These are phyloP conservation scores for Sphinx pinastri DNA, from an alignment of 2,888 invertebrate species.

Conservation along the genomic window DNA sequence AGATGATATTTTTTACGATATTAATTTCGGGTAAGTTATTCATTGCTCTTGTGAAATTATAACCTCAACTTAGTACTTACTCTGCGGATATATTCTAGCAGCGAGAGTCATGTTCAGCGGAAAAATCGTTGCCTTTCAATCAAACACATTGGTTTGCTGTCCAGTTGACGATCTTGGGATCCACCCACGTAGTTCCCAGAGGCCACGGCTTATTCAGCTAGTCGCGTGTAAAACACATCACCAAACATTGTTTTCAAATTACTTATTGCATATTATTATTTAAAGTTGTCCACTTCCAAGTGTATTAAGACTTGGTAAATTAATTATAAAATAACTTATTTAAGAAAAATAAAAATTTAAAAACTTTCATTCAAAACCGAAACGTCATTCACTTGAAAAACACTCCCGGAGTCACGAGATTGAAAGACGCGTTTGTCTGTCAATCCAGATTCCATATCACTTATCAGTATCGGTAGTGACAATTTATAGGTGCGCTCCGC, in stretches of 20 bases:
- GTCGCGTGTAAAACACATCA: slow-evolving; percentile 27
- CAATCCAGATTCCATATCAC: slow-evolving; percentile 23
- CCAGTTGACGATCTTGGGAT: slow-evolving; percentile 49
- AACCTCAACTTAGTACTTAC: slow-evolving; percentile 73
- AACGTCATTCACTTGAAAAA: slow-evolving; percentile 29
- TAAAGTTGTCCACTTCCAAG: neutral
- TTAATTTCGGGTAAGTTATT: neutral
- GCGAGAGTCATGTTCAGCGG: slow-evolving; percentile 73
- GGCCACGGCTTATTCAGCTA: slow-evolving; percentile 59
- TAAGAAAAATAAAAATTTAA: neutral
- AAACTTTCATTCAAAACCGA: slow-evolving; percentile 27
- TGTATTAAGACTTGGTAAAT: slow-evolving; percentile 21
- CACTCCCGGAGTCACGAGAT: slow-evolving; percentile 13
- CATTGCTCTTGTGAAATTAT: neutral
- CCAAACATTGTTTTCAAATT: slow-evolving; percentile 22
- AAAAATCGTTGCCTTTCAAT: slow-evolving; percentile 57
- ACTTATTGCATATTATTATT: too few relatives aligned
- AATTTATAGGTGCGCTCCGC: slow-evolving; percentile 8
- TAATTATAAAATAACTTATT: neutral
- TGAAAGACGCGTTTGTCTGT: slow-evolving; percentile 14
- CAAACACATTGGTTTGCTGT: slow-evolving; percentile 65
- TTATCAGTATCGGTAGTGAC: slow-evolving; percentile 24
- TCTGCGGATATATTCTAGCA: slow-evolving; percentile 66
- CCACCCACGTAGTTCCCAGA: slow-evolving; percentile 55
- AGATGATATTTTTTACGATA: too few relatives aligned